Base-by-base conservation (phyloP, 2,888 invertebrate genomes). In the Syrista parreyssii region DNA sequence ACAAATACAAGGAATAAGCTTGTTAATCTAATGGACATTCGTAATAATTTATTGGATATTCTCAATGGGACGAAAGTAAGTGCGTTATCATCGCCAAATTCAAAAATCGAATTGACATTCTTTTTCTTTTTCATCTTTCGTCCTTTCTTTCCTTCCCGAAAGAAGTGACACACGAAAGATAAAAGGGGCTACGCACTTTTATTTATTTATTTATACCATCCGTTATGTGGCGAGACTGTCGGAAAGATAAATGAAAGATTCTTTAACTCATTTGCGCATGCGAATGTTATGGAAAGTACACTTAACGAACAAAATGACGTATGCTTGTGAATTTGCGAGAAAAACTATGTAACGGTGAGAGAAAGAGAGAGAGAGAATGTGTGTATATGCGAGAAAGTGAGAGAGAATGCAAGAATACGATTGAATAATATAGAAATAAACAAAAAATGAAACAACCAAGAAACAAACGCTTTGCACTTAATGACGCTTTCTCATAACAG, bases 401-500 rank as follows among this genome's bases (percentile, higher is more conserved):
- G 55, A 55, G 23, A 55, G 55, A 55, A 55, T 55, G 55, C 23
- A 55, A 55, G 55, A 55, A 55, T 55, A 55, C 23, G 55, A 23
- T 23, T 55, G 55, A 55, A 55, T 23, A 2, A 55, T 23, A 55
- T 2, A 23, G 23, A 55, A 23, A 23, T 55, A 23, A 9, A 36
- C 36, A 36, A 55, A 55, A 23, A 23, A 55, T 23, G 9, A 55
- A 55, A 55, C 55, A 55, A 55, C 55, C 55, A 23, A 55, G 55
- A 55, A 55, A 55, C 23, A 55, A 55, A 55, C 55, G 55, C 55
- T 55, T 55, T 23, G 55, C 55, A 55, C 55, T 55, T 80, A 82
- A 84, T 78, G 81, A 83, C 81, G 83, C 82, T 84, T 83, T 82
- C 83, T 55, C 82, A 75, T 82, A 78, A 80, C 75, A 79, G 82